Evolutionary conservation across 1,140 invertebrate species (phyloP).

Genomic region (Phocides pigmalion): DNA sequence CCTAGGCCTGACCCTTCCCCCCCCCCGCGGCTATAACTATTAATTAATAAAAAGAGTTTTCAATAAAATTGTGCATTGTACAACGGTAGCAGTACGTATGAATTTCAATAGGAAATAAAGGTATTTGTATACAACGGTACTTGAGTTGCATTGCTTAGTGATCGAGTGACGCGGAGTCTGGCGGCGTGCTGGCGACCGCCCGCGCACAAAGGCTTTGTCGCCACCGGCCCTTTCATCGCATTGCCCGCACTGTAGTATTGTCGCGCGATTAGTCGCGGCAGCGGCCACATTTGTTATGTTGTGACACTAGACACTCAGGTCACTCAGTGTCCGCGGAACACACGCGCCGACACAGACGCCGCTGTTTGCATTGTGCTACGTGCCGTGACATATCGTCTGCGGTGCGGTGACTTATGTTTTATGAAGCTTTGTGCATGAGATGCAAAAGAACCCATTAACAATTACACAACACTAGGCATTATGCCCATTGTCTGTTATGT

Average conservation of each 20-base stretch:
- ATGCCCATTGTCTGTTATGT: constrained; percentile 40
- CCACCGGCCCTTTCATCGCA: constrained; percentile 53
- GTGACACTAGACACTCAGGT: constrained; percentile 50
- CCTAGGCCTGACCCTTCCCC: too few relatives aligned
- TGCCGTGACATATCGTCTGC: constrained; percentile 77
- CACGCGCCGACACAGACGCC: constrained; percentile 68
- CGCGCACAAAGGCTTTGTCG: constrained; percentile 63
- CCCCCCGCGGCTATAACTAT: too few relatives aligned
- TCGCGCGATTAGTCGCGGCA: constrained; percentile 70
- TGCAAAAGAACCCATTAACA: constrained; percentile 54
- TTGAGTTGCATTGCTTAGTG: constrained; percentile 13
- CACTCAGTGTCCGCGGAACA: constrained; percentile 46
- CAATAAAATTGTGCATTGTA: too few relatives aligned
- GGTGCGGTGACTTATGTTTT: constrained; percentile 62
- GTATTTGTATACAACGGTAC: constrained; percentile 22
- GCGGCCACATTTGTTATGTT: constrained; percentile 60
- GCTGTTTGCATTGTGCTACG: constrained; percentile 79
- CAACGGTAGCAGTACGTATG: neutral
- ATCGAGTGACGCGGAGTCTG: neutral
- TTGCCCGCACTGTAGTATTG: constrained; percentile 49
- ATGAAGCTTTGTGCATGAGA: constrained; percentile 56
- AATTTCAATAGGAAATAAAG: constrained; percentile 14
- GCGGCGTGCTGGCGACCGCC: constrained; percentile 43
- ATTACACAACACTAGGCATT: constrained; percentile 58
- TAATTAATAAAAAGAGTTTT: too few relatives aligned